Conservation (phyloP, 2,888 invertebrate genomes). For the Eurois occulta region DNA sequence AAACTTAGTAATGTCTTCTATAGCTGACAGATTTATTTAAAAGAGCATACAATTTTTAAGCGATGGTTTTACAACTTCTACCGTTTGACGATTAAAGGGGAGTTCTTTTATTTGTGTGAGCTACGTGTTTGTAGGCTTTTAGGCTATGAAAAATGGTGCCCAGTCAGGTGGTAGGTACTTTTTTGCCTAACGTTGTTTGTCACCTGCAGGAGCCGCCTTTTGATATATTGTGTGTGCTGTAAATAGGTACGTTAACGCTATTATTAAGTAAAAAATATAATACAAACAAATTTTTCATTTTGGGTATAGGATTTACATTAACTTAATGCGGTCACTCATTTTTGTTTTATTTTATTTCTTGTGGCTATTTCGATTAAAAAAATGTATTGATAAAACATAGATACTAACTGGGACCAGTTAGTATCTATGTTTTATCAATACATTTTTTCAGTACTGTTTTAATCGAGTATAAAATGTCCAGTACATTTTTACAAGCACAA, state of each 20-base stretch:
- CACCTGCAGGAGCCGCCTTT: constrained; percentile 38
- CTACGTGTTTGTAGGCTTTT: constrained; percentile 53
- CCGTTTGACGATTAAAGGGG: constrained; percentile 37
- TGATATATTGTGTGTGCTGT: constrained; percentile 42
- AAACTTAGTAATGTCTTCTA: background rate
- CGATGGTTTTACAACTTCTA: constrained; percentile 26
- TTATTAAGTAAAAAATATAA: constrained; percentile 8
- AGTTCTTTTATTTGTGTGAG: constrained; percentile 34
- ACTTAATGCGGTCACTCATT: background rate
- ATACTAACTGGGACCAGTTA: too few relatives aligned
- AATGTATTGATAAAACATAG: background rate
- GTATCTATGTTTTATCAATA: too few relatives aligned
- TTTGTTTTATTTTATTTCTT: background rate
- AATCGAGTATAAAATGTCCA: background rate
- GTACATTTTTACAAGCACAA: background rate
- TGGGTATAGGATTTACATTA: background rate
- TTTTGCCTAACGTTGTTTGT: constrained; percentile 53
- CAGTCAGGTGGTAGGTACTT: constrained; percentile 49
- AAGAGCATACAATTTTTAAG: background rate
- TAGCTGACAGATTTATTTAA: constrained; percentile 7
- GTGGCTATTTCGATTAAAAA: background rate
- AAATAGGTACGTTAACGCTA: constrained; percentile 27
- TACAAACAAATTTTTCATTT: background rate
- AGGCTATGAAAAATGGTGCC: constrained; percentile 55
- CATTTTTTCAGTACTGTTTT: background rate